These are phyloP conservation scores for Halictus rubicundus DNA, from an alignment of 1,140 invertebrate species.

Conservation along the genomic window DNA sequence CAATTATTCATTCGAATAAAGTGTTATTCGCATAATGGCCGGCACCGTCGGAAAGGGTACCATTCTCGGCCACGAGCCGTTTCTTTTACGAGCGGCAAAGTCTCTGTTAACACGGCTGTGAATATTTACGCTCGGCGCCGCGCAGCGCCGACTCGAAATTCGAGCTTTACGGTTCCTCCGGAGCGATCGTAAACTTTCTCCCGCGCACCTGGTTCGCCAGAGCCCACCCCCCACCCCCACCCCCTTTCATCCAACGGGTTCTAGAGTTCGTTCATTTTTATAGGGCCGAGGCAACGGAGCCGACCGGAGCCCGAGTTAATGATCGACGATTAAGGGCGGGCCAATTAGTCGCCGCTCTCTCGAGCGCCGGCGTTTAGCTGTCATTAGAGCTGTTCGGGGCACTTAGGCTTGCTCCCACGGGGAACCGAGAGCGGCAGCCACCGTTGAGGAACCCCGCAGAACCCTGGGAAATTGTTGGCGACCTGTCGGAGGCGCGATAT, in stretches of 20 bases:
- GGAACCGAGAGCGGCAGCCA: too few relatives aligned
- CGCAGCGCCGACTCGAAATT: neutral
- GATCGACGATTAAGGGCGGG: neutral
- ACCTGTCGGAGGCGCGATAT: too few relatives aligned
- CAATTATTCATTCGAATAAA: too few relatives aligned
- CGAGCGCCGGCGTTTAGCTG: neutral
- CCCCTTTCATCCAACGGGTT: too few relatives aligned
- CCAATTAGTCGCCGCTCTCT: neutral
- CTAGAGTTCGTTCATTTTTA: neutral
- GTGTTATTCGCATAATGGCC: too few relatives aligned
- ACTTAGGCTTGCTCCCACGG: neutral
- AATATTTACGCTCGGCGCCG: neutral
- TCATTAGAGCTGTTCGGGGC: neutral
- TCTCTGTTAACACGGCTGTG: slow-evolving; percentile 2
- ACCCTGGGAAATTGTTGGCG: too few relatives aligned
- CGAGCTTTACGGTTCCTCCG: slow-evolving; percentile 4
- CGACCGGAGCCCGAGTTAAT: neutral
- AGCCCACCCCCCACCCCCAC: too few relatives aligned
- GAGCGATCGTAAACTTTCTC: slow-evolving; percentile 20
- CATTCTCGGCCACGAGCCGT: neutral
- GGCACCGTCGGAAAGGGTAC: too few relatives aligned
- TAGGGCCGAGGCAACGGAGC: neutral
- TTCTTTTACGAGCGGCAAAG: neutral
- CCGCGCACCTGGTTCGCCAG: too few relatives aligned
- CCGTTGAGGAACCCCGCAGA: too few relatives aligned